Evolutionary conservation across 2,797 vertebrate species (phyloP), one percentile per base, ranked within the genome.

Genomic region (Pitangus sulphuratus): DNA sequence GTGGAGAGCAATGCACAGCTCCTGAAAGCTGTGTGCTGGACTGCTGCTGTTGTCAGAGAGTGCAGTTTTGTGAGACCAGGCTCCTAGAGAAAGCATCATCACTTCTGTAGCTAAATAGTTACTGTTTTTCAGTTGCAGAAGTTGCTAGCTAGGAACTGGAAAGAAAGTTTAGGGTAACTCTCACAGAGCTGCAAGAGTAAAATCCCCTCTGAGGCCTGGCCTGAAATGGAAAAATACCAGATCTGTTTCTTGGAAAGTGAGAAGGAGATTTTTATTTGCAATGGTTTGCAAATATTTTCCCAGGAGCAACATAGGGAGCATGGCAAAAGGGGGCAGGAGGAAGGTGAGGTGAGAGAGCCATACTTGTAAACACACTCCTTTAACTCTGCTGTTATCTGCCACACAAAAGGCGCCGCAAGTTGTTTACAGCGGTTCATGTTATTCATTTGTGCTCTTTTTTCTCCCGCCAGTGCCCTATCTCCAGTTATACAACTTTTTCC

Each of bases 201-300:
- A 95, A 89, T 78, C 87, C 83, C 45, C 66, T 75, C 89, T 26
- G 33, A 96, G 94, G 94, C 93, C 61, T 94, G 87, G 74, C 87
- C 4, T 78, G 92, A 96, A 96, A 97, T 97, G 97, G 97, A 98
- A 98, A 98, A 97, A 71, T 97, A 97, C 98, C 91, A 93, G 96
- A 86, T 91, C 92, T 19, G 5, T 95, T 98, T 97, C 97, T 98
- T 97, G 96, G 96, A 95, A 95, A 95, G 88, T 89, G 88, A 96
- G 91, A 96, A 97, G 94, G 96, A 97, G 95, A 94, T 96, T 97
- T 96, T 97, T 97, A 97, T 97, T 97, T 98, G 97, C 96, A 92
- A 54, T 96, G 91, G 80, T 79, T 88, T 3, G 78, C 88, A 83
- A 77, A 94, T 95, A 84, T 97, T 95, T 94, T 92, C 91, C 90